Conservation (phyloP, 2,797 vertebrate species). For the Rhyacichthys aspro region DNA sequence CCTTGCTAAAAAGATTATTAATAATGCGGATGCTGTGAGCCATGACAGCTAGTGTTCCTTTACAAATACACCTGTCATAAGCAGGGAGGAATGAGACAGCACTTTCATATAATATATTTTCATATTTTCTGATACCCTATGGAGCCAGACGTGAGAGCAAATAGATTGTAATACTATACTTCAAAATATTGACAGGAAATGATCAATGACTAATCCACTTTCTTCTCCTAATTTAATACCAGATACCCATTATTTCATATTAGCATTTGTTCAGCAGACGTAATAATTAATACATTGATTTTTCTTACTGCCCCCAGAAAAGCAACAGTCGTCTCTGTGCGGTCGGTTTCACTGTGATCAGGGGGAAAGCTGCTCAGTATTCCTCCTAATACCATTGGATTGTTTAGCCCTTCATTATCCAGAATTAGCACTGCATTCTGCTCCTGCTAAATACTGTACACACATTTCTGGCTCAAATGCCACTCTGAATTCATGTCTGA, state of each 20-base stretch:
- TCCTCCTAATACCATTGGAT: slow-evolving; percentile 28
- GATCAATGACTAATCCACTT: too few species aligned
- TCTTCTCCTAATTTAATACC: too few species aligned
- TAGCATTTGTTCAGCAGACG: too few species aligned
- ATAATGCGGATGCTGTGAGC: slow-evolving; percentile 27
- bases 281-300: too few species aligned
- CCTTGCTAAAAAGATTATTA: slow-evolving; percentile 56
- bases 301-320: slow-evolving; percentile 19
- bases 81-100: slow-evolving; percentile 18
- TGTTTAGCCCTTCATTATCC: slow-evolving; percentile 60
- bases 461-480: slow-evolving; percentile 43
- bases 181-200: too few species aligned
- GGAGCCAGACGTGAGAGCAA: too few species aligned
- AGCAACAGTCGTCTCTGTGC: slow-evolving; percentile 20
- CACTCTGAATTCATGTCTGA: slow-evolving; percentile 44
- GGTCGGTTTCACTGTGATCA: slow-evolving; percentile 32
- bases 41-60: slow-evolving; percentile 32
- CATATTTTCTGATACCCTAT: too few species aligned
- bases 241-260: too few species aligned
- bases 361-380: slow-evolving; percentile 46
- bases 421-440: slow-evolving; percentile 43
- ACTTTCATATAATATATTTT: too few species aligned
- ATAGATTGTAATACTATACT: too few species aligned
- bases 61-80: slow-evolving; percentile 44
- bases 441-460: slow-evolving; percentile 32